Conservation (phyloP, 2,797 vertebrate species). For the Lindbergichthys nudifrons region DNA sequence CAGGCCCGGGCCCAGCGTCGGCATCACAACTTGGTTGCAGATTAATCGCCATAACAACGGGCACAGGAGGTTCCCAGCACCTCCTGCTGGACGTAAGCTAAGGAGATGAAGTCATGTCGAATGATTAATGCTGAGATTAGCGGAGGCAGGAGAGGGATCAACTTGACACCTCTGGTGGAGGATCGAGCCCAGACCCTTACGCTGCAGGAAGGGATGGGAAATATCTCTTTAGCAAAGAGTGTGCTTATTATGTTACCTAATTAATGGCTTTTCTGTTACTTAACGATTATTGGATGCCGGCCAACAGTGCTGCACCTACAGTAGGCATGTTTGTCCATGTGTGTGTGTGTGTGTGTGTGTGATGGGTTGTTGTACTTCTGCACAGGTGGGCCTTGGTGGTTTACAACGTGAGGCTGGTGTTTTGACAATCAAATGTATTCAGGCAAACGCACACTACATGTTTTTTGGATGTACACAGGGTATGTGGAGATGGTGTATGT, state of each 20-base stretch:
- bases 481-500: slow-evolving; percentile 27
- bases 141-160: slow-evolving; percentile 46
- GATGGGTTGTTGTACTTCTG: slow-evolving; percentile 26
- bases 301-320: slow-evolving; percentile 46
- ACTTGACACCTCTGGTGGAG: slow-evolving; percentile 49
- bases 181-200: slow-evolving; percentile 59
- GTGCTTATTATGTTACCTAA: slow-evolving; percentile 65
- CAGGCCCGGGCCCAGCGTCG: slow-evolving; percentile 33
- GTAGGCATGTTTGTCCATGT: not conserved
- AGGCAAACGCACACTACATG: slow-evolving; percentile 10
- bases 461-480: slow-evolving; percentile 11
- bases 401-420: slow-evolving; percentile 38
- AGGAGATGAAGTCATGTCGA: slow-evolving; percentile 58
- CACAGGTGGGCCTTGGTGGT: slow-evolving; percentile 42
- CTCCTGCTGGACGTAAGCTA: slow-evolving; percentile 71
- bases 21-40: slow-evolving; percentile 43
- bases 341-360: slow-evolving; percentile 8
- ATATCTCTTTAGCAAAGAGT: slow-evolving; percentile 61
- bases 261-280: slow-evolving; percentile 45
- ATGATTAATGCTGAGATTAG: slow-evolving; percentile 76
- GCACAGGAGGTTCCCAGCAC: slow-evolving; percentile 59
- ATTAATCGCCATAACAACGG: slow-evolving; percentile 78
- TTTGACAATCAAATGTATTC: slow-evolving; percentile 4
- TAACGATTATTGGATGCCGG: slow-evolving; percentile 57
- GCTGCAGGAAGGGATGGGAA: slow-evolving; percentile 60